These are phyloP conservation scores for Octonoba sinensis DNA, from an alignment of 2,888 invertebrate species.

Conservation along the genomic window DNA sequence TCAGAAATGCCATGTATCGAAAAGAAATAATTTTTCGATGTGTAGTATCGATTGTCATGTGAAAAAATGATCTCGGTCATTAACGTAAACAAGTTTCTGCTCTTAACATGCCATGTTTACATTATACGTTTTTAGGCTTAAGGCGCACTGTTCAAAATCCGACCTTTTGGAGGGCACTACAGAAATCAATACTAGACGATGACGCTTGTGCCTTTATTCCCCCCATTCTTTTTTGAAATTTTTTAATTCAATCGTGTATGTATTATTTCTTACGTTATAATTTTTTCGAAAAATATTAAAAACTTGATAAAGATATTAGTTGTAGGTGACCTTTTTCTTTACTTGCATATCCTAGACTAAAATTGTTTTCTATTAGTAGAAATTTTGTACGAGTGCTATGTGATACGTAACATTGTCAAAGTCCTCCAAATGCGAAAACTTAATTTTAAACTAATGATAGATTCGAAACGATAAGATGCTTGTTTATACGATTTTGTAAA, in stretches of 20 bases:
- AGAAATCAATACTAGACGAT: slow-evolving; percentile 27
- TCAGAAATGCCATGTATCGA: background rate
- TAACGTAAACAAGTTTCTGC: background rate
- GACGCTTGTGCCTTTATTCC: background rate
- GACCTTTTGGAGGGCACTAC: slow-evolving; percentile 47
- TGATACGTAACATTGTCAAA: no score
- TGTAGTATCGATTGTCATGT: background rate
- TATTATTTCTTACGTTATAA: no score
- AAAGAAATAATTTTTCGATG: background rate
- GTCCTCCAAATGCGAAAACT: no score
- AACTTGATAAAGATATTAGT: no score
- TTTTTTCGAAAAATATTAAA: no score
- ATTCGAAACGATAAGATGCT: no score
- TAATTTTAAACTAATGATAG: no score
- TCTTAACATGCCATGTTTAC: slow-evolving; percentile 40
- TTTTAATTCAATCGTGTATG: background rate
- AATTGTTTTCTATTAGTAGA: no score
- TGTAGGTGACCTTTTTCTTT: no score
- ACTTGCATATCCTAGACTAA: no score
- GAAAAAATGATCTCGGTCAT: background rate
- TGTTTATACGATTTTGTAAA: no score
- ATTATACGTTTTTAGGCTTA: slow-evolving; percentile 42
- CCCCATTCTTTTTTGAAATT: background rate
- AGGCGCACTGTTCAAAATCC: slow-evolving; percentile 13
- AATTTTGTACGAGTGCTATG: no score